Percentiles rank a stretch among this genome's conserved stretches.
These are phyloP conservation scores for Kuschelorhynchus macadamiae DNA, from an alignment of 2,888 invertebrate genomes.

Conservation along the genomic window DNA sequence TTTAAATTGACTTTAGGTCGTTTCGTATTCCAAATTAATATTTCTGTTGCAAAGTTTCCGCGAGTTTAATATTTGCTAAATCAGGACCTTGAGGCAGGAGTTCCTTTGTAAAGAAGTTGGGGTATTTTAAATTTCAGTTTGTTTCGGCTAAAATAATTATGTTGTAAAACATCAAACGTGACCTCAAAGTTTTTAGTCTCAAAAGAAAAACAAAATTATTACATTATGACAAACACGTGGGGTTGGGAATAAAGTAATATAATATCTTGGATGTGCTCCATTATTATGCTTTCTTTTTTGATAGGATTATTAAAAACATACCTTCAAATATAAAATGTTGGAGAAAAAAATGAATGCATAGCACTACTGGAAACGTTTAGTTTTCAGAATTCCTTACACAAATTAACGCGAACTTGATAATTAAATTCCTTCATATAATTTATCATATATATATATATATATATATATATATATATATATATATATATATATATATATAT, in stretches of 20 bases:
- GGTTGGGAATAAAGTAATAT: not conserved
- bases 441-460: too few species aligned
- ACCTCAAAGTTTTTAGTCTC: slow-evolving; percentile 16
- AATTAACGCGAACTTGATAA: too few species aligned
- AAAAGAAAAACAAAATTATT: slow-evolving; percentile 28
- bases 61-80: slow-evolving; percentile 40
- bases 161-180: slow-evolving; percentile 31
- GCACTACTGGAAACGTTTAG: too few species aligned
- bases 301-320: too few species aligned
- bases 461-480: too few species aligned
- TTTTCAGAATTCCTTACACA: too few species aligned
- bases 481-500: too few species aligned
- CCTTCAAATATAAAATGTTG: too few species aligned
- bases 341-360: too few species aligned
- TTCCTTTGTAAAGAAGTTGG: slow-evolving; percentile 36
- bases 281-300: too few species aligned
- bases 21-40: slow-evolving; percentile 29
- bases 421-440: too few species aligned
- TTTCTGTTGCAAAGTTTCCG: slow-evolving; percentile 35
- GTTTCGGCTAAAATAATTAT: slow-evolving; percentile 38
- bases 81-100: slow-evolving; percentile 21
- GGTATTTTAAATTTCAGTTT: slow-evolving; percentile 37
- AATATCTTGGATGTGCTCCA: too few species aligned
- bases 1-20: slow-evolving; percentile 25
- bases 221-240: slow-evolving; percentile 16